phyloP scores from a whole-genome alignment of 2,797 vertebrate species.

The Gastrophryne carolinensis region DNA sequence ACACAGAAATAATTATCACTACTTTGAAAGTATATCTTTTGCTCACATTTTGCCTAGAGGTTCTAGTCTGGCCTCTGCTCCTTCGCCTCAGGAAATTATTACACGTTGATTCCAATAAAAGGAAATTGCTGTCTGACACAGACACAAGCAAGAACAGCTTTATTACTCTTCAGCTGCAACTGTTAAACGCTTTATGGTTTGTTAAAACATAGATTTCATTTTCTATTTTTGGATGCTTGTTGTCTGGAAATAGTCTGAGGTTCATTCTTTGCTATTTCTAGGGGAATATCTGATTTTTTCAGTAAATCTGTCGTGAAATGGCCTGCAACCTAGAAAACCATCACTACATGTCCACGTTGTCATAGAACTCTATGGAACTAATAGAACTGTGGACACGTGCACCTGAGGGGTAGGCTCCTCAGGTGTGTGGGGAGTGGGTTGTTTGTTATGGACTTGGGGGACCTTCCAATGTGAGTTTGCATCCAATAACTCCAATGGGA shows the following conservation, averaged over 20 bases:
- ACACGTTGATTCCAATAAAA: neutral
- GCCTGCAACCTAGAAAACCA: too few species aligned
- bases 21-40: neutral
- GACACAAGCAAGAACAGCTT: neutral
- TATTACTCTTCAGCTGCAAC: neutral
- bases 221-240: neutral
- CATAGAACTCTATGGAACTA: too few species aligned
- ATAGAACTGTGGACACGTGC: too few species aligned
- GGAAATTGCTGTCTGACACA: slow-evolving; percentile 1
- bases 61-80: neutral
- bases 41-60: neutral
- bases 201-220: neutral
- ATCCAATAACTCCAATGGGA: too few species aligned
- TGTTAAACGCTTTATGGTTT: neutral
- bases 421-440: too few species aligned
- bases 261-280: neutral
- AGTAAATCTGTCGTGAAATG: too few species aligned
- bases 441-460: too few species aligned
- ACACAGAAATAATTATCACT: neutral
- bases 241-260: neutral
- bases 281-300: too few species aligned
- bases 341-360: too few species aligned
- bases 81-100: neutral
- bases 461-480: too few species aligned
- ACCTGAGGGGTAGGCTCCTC: too few species aligned